Evolutionary conservation across 2,113 vertebrate genomes (phyloP).

Genomic region (Chloropsis hardwickii): DNA sequence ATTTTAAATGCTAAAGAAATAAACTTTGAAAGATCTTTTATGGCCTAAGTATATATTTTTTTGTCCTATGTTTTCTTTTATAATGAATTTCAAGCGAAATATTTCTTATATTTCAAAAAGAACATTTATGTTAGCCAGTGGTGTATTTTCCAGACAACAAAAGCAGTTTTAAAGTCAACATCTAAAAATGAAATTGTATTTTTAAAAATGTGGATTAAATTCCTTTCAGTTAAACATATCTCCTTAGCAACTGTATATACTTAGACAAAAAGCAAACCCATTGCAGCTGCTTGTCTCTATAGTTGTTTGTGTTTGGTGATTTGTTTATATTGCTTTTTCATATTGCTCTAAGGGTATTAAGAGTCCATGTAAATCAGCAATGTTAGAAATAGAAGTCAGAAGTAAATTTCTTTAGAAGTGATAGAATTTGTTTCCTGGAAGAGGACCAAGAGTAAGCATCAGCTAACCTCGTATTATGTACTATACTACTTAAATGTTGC

Average conservation of each 20-base stretch:
- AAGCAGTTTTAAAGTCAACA: neutral
- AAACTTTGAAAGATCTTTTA: constrained; percentile 27
- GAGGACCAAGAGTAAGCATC: neutral
- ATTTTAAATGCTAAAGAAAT: constrained; percentile 52
- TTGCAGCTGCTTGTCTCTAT: neutral
- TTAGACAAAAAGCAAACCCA: neutral
- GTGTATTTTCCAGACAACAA: neutral
- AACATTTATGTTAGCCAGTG: neutral
- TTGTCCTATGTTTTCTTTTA: constrained; percentile 20
- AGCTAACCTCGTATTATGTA: neutral
- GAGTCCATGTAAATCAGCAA: neutral
- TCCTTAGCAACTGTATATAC: constrained; percentile 1
- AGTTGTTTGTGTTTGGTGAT: neutral
- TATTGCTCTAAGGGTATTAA: neutral
- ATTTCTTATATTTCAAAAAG: neutral
- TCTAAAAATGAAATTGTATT: neutral
- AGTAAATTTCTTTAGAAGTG: neutral
- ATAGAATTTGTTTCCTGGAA: constrained; percentile 4
- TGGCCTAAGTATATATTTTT: neutral
- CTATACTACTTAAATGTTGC: neutral
- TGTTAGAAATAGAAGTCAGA: neutral
- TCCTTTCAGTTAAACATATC: neutral
- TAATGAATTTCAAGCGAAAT: neutral
- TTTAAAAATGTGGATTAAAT: neutral
- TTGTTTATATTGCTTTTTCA: neutral